Evolutionary conservation across 2,797 vertebrate species (phyloP), one percentile per base, ranked within the genome.

Genomic region (Sebastes hopkinsi): DNA sequence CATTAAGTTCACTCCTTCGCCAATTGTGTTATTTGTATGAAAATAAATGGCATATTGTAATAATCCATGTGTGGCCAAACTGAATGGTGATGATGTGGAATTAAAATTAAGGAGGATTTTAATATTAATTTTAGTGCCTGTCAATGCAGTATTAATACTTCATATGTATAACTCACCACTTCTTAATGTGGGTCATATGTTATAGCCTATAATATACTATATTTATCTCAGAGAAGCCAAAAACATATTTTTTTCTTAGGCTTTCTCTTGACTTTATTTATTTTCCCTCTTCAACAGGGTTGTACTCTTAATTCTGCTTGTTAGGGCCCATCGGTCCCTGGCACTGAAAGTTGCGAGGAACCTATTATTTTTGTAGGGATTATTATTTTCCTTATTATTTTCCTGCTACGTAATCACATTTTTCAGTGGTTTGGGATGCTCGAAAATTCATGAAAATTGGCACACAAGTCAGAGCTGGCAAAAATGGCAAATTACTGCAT

Each of bases 321-420:
- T 36, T 4, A 46, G 42, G 38, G 38, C 38, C 14, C 38, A 42
- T 42, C 14, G 14, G 38, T 42, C 38, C 38, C 6, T 7, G 38
- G 38, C 38, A 42, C 38, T 42, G 38, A 42, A 1, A 42, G 38
- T 42, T 42, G 38, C 38, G 14, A 7, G 38, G 0, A 42, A 42
- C 38, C 38, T 42, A 42, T 42, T 16, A 3, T 42, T 42, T 38
- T 42, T 16, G 38, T 42, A 42, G 38, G 38, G 38, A 42, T 42
- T 16, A 1, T 0, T 42, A 0, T 42, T 16, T 42, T 42, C 38
- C 14, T 42, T 42, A 42, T 42, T 42, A 42, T 42, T 42, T 42
- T 42, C 6, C 38, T 42, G 14, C 38, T 1, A 16, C 0, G 0
- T 42, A 42, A 42, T 16, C 6, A 7, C 38, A 16, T 42, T 0